These are phyloP conservation scores for Oxyteleia sp. DNA, from an alignment of 2,888 invertebrate species.

Conservation along the genomic window DNA sequence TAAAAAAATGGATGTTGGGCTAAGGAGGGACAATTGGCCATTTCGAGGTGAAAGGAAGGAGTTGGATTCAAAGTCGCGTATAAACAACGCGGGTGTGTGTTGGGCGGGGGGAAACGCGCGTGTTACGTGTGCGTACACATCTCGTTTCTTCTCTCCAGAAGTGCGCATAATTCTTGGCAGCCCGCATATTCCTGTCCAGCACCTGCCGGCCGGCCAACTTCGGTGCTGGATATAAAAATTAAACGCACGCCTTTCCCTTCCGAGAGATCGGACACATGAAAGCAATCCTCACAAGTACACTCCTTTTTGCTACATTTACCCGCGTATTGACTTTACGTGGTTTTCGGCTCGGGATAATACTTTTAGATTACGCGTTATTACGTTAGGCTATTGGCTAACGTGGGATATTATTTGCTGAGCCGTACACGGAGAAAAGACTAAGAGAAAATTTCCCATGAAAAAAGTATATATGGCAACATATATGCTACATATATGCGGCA, in stretches of 20 bases:
- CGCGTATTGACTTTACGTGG: not conserved
- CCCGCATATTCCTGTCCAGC: slow-evolving; percentile 75
- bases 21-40: slow-evolving; percentile 59
- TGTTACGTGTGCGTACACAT: slow-evolving; percentile 58
- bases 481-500: too few species aligned
- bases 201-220: slow-evolving; percentile 73
- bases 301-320: slow-evolving; percentile 32
- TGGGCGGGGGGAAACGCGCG: slow-evolving; percentile 3
- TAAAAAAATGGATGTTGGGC: slow-evolving; percentile 52
- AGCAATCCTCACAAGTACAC: slow-evolving; percentile 65
- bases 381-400: too few species aligned
- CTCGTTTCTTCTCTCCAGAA: slow-evolving; percentile 62
- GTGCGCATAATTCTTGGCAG: slow-evolving; percentile 72
- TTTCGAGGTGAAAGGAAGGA: slow-evolving; percentile 75
- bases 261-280: slow-evolving; percentile 53
- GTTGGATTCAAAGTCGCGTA: slow-evolving; percentile 51
- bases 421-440: too few species aligned
- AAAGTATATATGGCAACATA: too few species aligned
- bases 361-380: too few species aligned
- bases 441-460: too few species aligned
- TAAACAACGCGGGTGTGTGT: slow-evolving; percentile 60
- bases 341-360: too few species aligned
- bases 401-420: too few species aligned
- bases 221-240: slow-evolving; percentile 51
- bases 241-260: slow-evolving; percentile 56